Percentiles rank a stretch among this genome's conserved stretches.
Evolutionary conservation across 2,113 vertebrate genomes (phyloP).

Genomic region (Theristicus caerulescens): DNA sequence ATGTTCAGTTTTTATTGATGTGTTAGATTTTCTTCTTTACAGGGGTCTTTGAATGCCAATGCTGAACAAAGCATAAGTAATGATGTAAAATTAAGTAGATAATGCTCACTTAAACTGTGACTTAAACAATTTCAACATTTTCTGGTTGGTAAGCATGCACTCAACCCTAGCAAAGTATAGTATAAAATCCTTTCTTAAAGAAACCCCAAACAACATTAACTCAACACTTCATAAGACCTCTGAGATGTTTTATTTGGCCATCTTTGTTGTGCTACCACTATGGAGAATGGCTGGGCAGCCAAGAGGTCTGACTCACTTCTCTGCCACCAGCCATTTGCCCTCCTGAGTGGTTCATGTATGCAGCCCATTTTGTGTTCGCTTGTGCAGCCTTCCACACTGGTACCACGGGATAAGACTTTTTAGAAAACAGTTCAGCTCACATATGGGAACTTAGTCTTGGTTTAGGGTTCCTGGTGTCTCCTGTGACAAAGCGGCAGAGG

Average conservation of each 20-base stretch:
- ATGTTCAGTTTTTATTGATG: not conserved
- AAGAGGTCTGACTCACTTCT: not conserved
- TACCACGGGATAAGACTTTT: not conserved
- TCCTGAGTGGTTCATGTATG: not conserved
- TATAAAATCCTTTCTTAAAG: not conserved
- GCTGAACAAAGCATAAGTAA: not conserved
- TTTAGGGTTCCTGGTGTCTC: not conserved
- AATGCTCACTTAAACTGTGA: not conserved
- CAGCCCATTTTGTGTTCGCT: not conserved
- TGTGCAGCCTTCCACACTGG: not conserved
- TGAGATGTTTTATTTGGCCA: not conserved
- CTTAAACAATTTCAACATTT: not conserved
- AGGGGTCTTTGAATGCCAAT: not conserved
- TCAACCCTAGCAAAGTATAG: not conserved
- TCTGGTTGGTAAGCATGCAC: not conserved
- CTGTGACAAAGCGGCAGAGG: not conserved
- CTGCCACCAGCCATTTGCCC: not conserved
- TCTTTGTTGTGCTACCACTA: not conserved
- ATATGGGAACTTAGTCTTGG: not conserved
- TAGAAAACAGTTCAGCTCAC: not conserved
- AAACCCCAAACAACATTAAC: accelerated
- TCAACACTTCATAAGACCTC: not conserved
- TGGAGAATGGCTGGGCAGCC: not conserved
- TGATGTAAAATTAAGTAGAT: not conserved
- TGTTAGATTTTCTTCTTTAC: not conserved